Base-by-base conservation (phyloP, 2,797 vertebrate species). In the Borostomias antarcticus region DNA sequence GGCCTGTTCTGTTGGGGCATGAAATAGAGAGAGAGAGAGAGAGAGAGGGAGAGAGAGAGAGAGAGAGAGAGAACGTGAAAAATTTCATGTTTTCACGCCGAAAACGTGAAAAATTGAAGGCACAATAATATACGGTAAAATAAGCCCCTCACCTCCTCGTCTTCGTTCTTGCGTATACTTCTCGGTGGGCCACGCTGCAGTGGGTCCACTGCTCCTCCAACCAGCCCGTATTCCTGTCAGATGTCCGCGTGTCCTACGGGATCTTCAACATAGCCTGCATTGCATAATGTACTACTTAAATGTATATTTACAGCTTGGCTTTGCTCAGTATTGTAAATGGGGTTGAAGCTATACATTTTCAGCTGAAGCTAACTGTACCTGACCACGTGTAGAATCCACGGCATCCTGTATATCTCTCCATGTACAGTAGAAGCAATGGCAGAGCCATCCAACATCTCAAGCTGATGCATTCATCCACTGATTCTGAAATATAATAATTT, bases 261-360 rank as follows among this genome's bases (percentile, higher is more conserved):
- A 7, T 7, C 32, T n/a, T 56, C 17, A 43, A 56, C n/a, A 29
- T 33, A 17, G 40, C 40, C 0, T 43, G 15, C 28, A 23, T n/a
- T n/a, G n/a, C n/a, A n/a, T n/a, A n/a, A n/a, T n/a, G n/a, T n/a
- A 25, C 6, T 51, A 19, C 23, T 5, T 8, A 25, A 45, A 17
- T 45, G 15, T 4, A 45, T 15, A 45, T 1, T 43, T n/a, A 43
- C 40, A 43, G 40, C 15, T 17, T 43, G 40, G 40, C n/a, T n/a
- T n/a, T n/a, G n/a, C 40, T 43, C 40, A 43, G 40, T 43, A n/a
- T 45, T 45, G 40, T 45, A n/a, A n/a, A n/a, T n/a, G n/a, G 40
- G 40, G 3, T 45, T 45, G 40, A 5, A 15, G n/a, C 15, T 0
- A 45, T 3, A 15, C 4, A 13, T 40, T 40, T 40, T n/a, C 1